Evolutionary conservation across 2,113 vertebrate genomes (phyloP).

Genomic region (Zosterops borbonicus): DNA sequence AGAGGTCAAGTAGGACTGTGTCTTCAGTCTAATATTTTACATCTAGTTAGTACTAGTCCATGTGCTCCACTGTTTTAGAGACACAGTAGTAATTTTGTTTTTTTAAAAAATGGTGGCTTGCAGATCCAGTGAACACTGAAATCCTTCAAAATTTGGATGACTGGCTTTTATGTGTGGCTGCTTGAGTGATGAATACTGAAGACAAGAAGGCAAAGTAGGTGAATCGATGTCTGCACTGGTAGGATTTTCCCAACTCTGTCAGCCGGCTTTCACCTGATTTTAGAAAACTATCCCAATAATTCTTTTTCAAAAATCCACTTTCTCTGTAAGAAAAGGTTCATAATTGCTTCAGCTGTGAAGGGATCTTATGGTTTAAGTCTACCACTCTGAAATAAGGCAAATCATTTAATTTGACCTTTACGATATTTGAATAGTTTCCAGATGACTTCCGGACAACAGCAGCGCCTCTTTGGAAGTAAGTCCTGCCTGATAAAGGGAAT

Average conservation of each 20-base stretch:
- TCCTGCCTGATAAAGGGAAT: slow-evolving; percentile 2
- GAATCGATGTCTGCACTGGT: rapidly evolving
- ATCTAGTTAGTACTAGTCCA: background rate
- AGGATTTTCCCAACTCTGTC: background rate
- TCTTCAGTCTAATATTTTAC: background rate
- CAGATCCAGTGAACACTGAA: background rate
- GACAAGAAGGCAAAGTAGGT: background rate
- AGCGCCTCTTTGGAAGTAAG: background rate
- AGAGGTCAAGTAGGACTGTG: background rate
- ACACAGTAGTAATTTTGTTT: background rate
- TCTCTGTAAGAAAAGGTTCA: background rate
- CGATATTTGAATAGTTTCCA: background rate
- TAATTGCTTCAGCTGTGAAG: background rate
- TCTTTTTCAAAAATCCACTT: background rate
- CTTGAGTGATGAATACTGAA: background rate
- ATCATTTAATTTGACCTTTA: slow-evolving; percentile 31
- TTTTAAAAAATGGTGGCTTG: background rate
- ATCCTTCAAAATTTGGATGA: background rate
- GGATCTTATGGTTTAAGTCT: background rate
- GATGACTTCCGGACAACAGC: slow-evolving; percentile 16
- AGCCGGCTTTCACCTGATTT: background rate
- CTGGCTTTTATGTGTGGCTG: background rate
- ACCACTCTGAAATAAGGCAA: background rate
- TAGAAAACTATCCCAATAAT: background rate
- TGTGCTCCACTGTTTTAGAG: background rate